Percentiles rank a stretch among this genome's conserved stretches.
These are phyloP conservation scores for Drosophila kepulauana DNA, from an alignment of 1,140 invertebrate species.

Conservation along the genomic window DNA sequence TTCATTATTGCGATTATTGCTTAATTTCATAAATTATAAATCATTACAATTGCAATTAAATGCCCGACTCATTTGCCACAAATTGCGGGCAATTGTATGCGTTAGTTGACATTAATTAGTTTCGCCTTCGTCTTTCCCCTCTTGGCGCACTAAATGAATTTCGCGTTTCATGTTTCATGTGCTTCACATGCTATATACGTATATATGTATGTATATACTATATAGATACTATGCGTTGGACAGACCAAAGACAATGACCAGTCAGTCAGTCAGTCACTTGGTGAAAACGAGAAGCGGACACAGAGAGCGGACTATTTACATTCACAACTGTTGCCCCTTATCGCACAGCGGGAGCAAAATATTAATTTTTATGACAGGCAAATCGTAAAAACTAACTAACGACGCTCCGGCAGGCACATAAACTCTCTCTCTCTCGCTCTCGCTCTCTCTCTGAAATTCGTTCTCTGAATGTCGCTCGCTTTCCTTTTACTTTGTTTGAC, in stretches of 20 bases:
- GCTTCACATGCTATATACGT: too few species aligned
- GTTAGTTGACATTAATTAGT: constrained; percentile 64
- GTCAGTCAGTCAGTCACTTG: neutral
- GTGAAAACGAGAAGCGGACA: neutral
- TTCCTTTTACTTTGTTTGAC: neutral
- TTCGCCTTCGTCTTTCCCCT: neutral
- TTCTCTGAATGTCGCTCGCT: too few species aligned
- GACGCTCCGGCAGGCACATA: constrained; percentile 44
- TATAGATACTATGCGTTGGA: neutral
- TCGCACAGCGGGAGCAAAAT: constrained; percentile 31
- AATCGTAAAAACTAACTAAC: constrained; percentile 72
- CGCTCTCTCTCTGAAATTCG: neutral
- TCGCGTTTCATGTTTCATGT: neutral
- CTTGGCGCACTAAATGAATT: constrained; percentile 17
- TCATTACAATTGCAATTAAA: constrained; percentile 67
- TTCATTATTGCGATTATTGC: constrained; percentile 25
- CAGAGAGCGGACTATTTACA: constrained; percentile 11
- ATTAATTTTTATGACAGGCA: constrained; percentile 51
- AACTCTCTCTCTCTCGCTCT: constrained; percentile 24
- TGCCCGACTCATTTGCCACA: constrained; percentile 32
- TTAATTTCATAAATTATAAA: constrained; percentile 75
- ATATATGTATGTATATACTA: neutral
- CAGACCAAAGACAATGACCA: constrained; percentile 5
- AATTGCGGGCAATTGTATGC: constrained; percentile 38
- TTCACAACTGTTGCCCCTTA: constrained; percentile 38